These are phyloP conservation scores for Crambe crambe DNA, from an alignment of 37 sponge, comb jelly and placozoan species.

Conservation along the genomic window DNA sequence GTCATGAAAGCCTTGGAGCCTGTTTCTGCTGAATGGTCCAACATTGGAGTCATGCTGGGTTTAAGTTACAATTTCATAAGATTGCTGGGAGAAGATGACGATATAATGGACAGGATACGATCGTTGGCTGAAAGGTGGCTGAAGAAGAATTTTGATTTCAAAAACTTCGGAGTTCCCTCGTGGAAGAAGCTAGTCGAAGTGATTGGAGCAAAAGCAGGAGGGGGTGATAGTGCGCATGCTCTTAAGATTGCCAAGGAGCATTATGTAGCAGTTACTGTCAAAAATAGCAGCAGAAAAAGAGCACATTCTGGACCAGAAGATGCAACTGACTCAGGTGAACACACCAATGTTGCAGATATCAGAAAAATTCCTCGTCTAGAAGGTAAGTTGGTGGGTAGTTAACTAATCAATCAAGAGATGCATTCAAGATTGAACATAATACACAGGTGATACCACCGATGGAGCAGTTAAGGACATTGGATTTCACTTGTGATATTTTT, in stretches of 20 bases:
- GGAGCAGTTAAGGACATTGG: no score
- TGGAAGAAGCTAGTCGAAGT: slow-evolving; percentile 42
- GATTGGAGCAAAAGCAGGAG: slow-evolving; percentile 16
- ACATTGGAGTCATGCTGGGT: not conserved
- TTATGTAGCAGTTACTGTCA: no score
- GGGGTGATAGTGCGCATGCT: slow-evolving; percentile 3
- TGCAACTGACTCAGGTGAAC: no score
- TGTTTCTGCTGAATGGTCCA: not conserved
- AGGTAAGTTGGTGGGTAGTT: no score
- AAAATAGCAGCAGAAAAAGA: no score
- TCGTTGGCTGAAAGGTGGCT: slow-evolving; percentile 14
- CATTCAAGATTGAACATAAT: no score
- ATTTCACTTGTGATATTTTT: no score
- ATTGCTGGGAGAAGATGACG: not conserved
- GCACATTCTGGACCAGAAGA: no score
- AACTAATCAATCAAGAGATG: no score
- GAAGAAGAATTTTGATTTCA: not conserved
- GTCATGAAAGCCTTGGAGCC: not conserved
- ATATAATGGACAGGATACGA: not conserved
- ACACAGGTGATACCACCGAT: no score
- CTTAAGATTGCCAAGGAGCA: slow-evolving; percentile 2
- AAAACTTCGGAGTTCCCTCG: slow-evolving; percentile 22
- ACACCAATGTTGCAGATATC: no score
- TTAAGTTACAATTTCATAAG: not conserved
- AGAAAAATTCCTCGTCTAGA: no score